Conservation (phyloP, 2,797 vertebrate species). For the Anableps anableps region DNA sequence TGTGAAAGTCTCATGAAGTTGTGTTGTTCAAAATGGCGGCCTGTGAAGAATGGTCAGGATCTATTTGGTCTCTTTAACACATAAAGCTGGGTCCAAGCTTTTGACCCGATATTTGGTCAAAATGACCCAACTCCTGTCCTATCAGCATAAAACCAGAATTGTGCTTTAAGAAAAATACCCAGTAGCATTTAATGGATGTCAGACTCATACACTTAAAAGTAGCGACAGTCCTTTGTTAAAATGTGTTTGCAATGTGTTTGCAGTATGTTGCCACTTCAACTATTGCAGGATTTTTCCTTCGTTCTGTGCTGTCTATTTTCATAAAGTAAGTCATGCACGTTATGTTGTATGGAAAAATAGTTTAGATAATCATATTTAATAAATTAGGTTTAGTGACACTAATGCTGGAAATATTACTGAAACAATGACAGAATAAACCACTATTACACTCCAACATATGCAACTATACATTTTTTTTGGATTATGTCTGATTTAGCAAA, state of each 20-base stretch:
- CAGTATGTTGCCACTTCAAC: neutral
- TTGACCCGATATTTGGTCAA: neutral
- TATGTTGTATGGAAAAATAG: neutral
- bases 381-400: neutral
- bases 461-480: neutral
- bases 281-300: neutral
- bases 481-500: neutral
- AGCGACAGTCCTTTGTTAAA: neutral
- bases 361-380: neutral
- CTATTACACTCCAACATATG: neutral
- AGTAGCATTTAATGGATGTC: neutral
- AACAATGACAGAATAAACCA: neutral
- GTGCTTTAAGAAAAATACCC: neutral
- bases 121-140: neutral
- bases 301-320: neutral
- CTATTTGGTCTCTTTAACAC: neutral
- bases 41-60: neutral
- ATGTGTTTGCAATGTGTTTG: too few species aligned
- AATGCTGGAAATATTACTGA: neutral
- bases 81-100: neutral
- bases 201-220: neutral
- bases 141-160: neutral
- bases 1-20: neutral
- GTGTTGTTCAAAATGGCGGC: neutral
- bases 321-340: neutral